phyloP scores from a whole-genome alignment of 2,113 vertebrate species.

The Sakesphorus luctuosus region DNA sequence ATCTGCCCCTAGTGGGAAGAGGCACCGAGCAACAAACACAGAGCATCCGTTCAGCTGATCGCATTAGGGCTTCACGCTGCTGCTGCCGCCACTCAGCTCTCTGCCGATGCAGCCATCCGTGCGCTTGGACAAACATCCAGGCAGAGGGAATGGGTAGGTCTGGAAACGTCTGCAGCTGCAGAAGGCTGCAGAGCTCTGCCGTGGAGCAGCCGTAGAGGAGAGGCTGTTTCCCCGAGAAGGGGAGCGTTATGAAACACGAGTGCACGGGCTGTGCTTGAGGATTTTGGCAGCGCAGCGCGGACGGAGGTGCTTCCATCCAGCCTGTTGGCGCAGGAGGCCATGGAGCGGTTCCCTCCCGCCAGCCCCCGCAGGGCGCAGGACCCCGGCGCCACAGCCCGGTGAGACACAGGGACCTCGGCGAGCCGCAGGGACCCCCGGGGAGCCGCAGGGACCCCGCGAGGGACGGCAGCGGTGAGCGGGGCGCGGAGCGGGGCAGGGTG shows the following conservation, averaged over 20 bases:
- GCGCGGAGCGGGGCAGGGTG: background rate
- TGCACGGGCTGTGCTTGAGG: background rate
- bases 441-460: background rate
- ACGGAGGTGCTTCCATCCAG: background rate
- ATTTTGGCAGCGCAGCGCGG: background rate
- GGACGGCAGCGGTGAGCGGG: background rate
- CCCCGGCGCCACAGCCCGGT: background rate
- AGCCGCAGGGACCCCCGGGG: background rate
- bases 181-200: background rate
- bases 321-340: background rate
- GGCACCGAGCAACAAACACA: background rate
- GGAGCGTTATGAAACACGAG: background rate
- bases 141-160: background rate
- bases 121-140: background rate
- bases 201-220: background rate
- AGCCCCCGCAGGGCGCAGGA: background rate
- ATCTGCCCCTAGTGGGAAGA: conserved; percentile 19
- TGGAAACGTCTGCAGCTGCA: background rate
- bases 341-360: background rate
- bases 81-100: background rate
- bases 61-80: background rate
- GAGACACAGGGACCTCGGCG: conserved; percentile 19
- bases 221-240: background rate
- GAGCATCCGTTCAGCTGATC: background rate
- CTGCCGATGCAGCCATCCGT: background rate